phyloP scores from a whole-genome alignment of 2,797 vertebrate species.

The Clarias platycephalus region DNA sequence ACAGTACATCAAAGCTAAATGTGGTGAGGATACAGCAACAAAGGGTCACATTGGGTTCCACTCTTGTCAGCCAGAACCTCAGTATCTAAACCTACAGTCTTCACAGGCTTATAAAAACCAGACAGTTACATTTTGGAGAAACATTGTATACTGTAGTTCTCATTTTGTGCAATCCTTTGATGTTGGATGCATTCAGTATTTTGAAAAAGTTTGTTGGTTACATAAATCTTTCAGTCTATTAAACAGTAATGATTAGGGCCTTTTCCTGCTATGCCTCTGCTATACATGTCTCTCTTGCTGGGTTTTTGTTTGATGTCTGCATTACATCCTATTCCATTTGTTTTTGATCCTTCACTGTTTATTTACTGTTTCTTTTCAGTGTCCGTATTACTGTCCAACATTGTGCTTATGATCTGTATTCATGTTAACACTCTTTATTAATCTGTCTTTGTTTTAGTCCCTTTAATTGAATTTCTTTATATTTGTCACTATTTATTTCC shows the following conservation, averaged over 20 bases:
- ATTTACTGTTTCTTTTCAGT: neutral
- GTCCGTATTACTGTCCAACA: neutral
- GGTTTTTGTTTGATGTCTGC: neutral
- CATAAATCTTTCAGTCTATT: neutral
- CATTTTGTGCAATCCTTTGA: neutral
- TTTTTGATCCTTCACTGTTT: neutral
- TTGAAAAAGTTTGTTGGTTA: neutral
- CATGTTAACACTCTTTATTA: slow-evolving; percentile 19
- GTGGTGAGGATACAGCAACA: neutral
- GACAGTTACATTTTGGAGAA: neutral
- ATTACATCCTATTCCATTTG: neutral
- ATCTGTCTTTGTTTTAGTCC: neutral
- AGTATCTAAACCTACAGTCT: neutral
- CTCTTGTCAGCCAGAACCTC: neutral
- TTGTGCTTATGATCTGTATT: neutral
- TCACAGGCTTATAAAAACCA: neutral
- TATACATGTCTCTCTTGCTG: neutral
- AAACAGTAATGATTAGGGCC: neutral
- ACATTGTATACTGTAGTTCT: neutral
- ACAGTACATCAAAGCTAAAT: neutral
- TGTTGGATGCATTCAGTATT: neutral
- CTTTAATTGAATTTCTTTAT: slow-evolving; percentile 20
- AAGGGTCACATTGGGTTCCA: neutral
- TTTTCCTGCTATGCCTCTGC: neutral
- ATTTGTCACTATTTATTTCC: slow-evolving; percentile 40